These are phyloP conservation scores for Vimba vimba DNA, from an alignment of 2,113 vertebrate species.

Conservation along the genomic window DNA sequence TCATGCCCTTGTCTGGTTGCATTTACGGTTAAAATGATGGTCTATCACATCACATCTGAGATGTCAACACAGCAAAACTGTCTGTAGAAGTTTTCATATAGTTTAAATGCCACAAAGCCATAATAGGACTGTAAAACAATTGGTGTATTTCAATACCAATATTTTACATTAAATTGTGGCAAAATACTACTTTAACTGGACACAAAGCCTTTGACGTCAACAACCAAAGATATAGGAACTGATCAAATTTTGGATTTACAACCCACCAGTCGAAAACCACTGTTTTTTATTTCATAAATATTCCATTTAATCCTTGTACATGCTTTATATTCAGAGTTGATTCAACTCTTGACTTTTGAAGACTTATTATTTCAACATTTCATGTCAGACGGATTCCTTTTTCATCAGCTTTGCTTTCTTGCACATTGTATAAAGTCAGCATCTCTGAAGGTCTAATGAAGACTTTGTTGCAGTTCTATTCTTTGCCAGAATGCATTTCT, in stretches of 20 bases:
- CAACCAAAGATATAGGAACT: background rate
- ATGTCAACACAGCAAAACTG: too few species aligned
- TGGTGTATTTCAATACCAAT: too few species aligned
- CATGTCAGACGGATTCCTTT: background rate
- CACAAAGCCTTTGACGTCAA: background rate
- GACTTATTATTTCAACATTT: background rate
- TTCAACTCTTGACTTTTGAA: background rate
- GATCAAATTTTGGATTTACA: background rate
- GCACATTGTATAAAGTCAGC: background rate
- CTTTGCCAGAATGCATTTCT: background rate
- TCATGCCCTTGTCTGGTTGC: too few species aligned
- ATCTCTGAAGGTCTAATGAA: background rate
- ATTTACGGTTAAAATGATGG: too few species aligned
- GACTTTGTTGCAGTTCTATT: background rate
- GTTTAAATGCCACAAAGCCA: too few species aligned
- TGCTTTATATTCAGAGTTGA: background rate
- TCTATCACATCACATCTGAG: too few species aligned
- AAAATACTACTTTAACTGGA: background rate
- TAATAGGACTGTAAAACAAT: too few species aligned
- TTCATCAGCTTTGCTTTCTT: background rate
- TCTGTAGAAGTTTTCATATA: too few species aligned
- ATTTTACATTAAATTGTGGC: background rate
- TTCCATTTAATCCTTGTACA: background rate
- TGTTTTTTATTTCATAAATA: background rate
- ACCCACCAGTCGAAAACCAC: too few species aligned